phyloP scores from a whole-genome alignment of 2,888 invertebrate genomes.

The Habrosyne pyritoides region DNA sequence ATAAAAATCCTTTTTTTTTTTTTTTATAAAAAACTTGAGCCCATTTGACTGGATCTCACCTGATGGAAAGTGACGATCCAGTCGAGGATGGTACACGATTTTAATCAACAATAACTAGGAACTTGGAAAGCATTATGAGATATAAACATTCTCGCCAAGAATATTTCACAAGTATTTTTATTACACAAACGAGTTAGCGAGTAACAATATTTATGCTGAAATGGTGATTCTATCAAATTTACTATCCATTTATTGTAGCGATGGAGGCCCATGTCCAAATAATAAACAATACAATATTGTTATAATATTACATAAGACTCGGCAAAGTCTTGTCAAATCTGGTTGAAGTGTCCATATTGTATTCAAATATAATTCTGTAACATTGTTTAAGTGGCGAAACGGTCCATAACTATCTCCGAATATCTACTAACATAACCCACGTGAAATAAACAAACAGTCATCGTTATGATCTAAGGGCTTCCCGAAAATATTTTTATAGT shows the following conservation, averaged over 20 bases:
- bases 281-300: neutral
- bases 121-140: no score
- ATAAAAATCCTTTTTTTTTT: no score
- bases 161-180: no score
- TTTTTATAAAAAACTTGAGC: no score
- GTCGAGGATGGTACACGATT: no score
- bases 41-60: no score
- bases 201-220: neutral
- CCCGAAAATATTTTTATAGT: neutral
- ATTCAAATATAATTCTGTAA: neutral
- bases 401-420: neutral
- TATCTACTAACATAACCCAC: neutral
- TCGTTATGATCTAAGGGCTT: neutral
- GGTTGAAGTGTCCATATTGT: neutral
- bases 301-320: neutral
- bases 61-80: no score
- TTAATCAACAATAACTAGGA: no score
- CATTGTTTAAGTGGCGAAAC: neutral
- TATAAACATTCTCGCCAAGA: no score
- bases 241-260: no score
- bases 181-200: no score
- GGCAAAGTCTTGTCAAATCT: neutral
- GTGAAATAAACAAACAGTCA: neutral
- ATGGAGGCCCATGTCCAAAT: neutral
- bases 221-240: no score